Percentiles rank a stretch among this genome's conserved stretches.
Evolutionary conservation across 1,140 invertebrate species (phyloP).

Genomic region (Macrobrachium nipponense): DNA sequence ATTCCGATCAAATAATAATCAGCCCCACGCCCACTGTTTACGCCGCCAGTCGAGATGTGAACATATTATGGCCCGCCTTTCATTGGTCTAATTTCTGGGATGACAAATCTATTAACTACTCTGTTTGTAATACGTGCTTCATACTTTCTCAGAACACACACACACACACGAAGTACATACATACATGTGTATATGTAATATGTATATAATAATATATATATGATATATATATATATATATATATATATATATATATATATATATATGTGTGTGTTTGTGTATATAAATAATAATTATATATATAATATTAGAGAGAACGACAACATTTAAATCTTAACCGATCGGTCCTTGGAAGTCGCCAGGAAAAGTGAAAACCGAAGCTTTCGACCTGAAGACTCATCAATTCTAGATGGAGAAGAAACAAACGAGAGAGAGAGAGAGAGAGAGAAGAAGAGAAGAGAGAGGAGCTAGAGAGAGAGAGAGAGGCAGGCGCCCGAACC

Average conservation of each 20-base stretch:
- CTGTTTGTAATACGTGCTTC: no score
- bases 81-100: no score
- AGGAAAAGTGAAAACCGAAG: no score
- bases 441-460: not conserved
- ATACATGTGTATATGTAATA: constrained; percentile 6
- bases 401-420: not conserved
- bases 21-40: no score
- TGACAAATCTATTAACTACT: no score
- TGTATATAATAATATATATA: no score
- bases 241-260: constrained; percentile 9
- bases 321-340: no score
- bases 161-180: constrained; percentile 21
- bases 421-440: constrained; percentile 11
- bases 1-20: no score
- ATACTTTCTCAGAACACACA: not conserved
- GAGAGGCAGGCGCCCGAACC: not conserved
- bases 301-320: not conserved
- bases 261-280: not conserved
- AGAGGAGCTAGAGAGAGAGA: constrained; percentile 2
- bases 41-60: no score
- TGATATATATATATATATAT: not conserved
- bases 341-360: no score
- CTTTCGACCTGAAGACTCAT: no score
- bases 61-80: no score
- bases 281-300: not conserved